Base-by-base conservation (phyloP, 1,140 invertebrate species). In the Drosophila albomicans region DNA sequence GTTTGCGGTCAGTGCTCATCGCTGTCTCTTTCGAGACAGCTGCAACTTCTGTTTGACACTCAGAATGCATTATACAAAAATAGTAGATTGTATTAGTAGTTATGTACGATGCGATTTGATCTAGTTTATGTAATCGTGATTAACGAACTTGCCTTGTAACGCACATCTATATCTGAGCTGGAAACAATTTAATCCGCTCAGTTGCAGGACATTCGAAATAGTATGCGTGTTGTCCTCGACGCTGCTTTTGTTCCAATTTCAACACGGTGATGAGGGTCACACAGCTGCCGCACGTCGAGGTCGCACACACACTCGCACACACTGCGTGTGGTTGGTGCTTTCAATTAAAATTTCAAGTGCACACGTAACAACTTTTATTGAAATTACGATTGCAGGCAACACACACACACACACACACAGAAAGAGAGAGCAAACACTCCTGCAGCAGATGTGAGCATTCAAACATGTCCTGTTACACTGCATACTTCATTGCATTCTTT, bases 341-440 rank as follows among this genome's bases (percentile, higher is more conserved):
- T 88, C 85, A 88, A 88, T 88, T 88, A 89, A 88, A 88, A 89
- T 88, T 88, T 81, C 85, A 88, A 81, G 85, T 81, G 74, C 81
- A 89, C 81, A 89, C 81, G 81, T 85, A 89, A 89, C 85, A 89
- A 88, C 71, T 88, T 88, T 88, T 88, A 88, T 88, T 89, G 86
- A 88, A 88, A 88, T 88, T 81, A 89, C 85, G 81, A 79, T 85
- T 85, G 85, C 85, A 88, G 68, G 48, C 75, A 89, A 25, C 77
- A 56, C 79, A 78, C 70, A 64, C 52, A 30, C 38, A 62, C 52
- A 58, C 5, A 20, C 4, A 32, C 11, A 11, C 0, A 1, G 5
- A 32, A 6, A 7, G 7, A 32, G 7, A 32, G 7, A 6, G 13
- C n/a, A 11, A 20, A 54, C 62, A 65, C 63, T 68, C 38, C 48